A percentile compares a stretch with the other conserved stretches of the same genome.
Evolutionary conservation across 1,140 invertebrate species (phyloP).

Genomic region (Lepidurus apus): DNA sequence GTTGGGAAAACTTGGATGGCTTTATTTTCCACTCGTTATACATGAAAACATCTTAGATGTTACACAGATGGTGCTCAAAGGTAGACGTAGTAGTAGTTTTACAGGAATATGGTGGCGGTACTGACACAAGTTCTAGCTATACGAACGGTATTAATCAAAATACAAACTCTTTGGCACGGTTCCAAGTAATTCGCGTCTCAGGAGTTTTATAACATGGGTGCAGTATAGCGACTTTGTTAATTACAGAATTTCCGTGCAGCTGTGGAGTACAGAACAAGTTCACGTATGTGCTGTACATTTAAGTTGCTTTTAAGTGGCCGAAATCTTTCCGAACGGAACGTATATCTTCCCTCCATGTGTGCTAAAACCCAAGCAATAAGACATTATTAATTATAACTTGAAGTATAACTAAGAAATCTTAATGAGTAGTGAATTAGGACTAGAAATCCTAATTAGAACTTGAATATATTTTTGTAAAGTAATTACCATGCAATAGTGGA

Average conservation of each 20-base stretch:
- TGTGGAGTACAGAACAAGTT: background rate
- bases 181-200: background rate
- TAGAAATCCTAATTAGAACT: too few relatives aligned
- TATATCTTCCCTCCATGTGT: background rate
- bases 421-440: too few relatives aligned
- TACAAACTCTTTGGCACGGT: background rate
- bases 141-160: background rate
- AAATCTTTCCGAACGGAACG: background rate
- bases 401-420: too few relatives aligned
- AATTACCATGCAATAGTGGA: too few relatives aligned
- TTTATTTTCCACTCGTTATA: background rate
- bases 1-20: background rate
- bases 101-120: background rate
- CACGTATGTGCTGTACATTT: too few relatives aligned
- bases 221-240: background rate
- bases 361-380: background rate
- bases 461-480: too few relatives aligned
- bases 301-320: background rate
- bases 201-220: background rate
- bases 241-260: background rate
- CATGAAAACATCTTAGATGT: background rate
- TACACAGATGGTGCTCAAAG: background rate
- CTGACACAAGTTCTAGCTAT: background rate
- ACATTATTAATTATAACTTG: too few relatives aligned
- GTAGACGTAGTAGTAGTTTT: background rate